Percentiles rank a stretch among this genome's conserved stretches.
Conservation (phyloP, 2,888 invertebrate genomes). For the Himalopsyche anomala region DNA sequence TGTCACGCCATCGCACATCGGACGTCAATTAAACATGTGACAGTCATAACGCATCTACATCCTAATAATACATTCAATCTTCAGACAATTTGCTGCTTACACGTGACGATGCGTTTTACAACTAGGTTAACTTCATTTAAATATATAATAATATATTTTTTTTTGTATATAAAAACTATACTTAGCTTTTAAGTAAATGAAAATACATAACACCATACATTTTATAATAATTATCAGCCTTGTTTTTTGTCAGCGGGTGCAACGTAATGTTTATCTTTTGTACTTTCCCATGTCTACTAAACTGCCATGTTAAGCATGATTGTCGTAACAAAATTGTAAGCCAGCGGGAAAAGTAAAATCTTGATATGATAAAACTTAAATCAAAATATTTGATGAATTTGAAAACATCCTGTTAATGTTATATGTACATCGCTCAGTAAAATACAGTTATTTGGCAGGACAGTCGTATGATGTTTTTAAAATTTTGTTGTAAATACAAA, state of each 20-base stretch:
- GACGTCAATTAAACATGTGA: background rate
- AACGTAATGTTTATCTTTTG: background rate
- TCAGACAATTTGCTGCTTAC: background rate
- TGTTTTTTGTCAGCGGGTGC: background rate
- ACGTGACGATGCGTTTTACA: slow-evolving; percentile 13
- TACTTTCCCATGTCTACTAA: too few relatives aligned
- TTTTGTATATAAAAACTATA: slow-evolving; percentile 34
- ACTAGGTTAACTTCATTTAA: slow-evolving; percentile 31
- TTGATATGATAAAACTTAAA: too few relatives aligned
- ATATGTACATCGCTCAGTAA: too few relatives aligned
- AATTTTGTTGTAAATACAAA: too few relatives aligned
- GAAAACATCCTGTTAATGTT: too few relatives aligned
- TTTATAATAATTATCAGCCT: background rate
- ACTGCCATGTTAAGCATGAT: too few relatives aligned
- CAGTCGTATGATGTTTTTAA: too few relatives aligned
- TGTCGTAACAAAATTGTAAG: too few relatives aligned
- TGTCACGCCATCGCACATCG: background rate
- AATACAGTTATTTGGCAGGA: too few relatives aligned
- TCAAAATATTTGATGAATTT: too few relatives aligned
- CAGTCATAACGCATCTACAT: background rate
- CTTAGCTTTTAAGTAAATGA: slow-evolving; percentile 23
- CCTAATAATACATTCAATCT: slow-evolving; percentile 18
- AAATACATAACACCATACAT: slow-evolving; percentile 20
- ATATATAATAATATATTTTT: slow-evolving; percentile 25
- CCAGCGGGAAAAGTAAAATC: too few relatives aligned